phyloP scores from a whole-genome alignment of 2,888 invertebrate genomes.

The Heliconius hortense region DNA sequence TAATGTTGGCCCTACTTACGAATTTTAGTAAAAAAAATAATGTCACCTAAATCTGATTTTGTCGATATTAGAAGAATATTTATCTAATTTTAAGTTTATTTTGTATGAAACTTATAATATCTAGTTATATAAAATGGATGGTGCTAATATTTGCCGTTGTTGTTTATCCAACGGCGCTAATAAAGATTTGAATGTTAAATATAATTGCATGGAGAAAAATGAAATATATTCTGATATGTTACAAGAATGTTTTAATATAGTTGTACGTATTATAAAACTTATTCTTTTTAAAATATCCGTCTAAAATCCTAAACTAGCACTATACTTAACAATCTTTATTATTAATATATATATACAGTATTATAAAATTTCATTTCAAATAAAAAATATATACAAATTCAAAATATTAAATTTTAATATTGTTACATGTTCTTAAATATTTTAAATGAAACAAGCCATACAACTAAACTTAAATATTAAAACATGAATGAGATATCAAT shows the following conservation, averaged over 20 bases:
- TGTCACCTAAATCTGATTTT: conserved; percentile 20
- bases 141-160: conserved; percentile 51
- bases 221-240: conserved; percentile 67
- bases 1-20: conserved; percentile 14
- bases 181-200: conserved; percentile 56
- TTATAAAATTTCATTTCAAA: neutral
- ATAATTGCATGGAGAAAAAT: conserved; percentile 56
- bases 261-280: conserved; percentile 52
- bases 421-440: neutral
- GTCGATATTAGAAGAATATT: conserved; percentile 4
- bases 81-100: conserved; percentile 13
- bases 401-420: neutral
- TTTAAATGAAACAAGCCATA: neutral
- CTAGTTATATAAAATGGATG: conserved; percentile 47
- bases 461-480: neutral
- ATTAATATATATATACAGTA: neutral
- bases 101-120: conserved; percentile 11
- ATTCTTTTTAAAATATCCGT: neutral
- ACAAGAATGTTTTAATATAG: conserved; percentile 64
- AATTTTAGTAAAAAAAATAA: conserved; percentile 24
- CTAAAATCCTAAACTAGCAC: neutral
- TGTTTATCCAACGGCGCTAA: conserved; percentile 55
- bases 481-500: neutral
- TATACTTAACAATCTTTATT: neutral
- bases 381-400: neutral